phyloP scores from a whole-genome alignment of 2,113 vertebrate genomes.

The Cololabis saira region DNA sequence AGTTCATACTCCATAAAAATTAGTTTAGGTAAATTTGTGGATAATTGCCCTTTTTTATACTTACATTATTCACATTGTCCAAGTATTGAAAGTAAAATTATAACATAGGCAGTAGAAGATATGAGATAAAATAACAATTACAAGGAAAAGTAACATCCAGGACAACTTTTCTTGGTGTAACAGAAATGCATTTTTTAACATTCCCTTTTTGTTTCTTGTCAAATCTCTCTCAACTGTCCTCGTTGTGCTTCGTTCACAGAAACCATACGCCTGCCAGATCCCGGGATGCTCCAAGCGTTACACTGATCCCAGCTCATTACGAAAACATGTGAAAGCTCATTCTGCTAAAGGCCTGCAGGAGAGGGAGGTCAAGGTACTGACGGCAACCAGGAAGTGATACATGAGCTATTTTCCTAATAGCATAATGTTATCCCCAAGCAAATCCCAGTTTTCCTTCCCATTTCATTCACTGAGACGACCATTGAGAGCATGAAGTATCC shows the following conservation, averaged over 20 bases:
- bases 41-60: too few species aligned
- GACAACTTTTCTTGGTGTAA: not conserved
- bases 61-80: too few species aligned
- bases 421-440: too few species aligned
- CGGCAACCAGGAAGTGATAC: not conserved
- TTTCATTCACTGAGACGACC: too few species aligned
- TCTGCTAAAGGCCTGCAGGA: slow-evolving; percentile 69
- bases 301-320: slow-evolving; percentile 78
- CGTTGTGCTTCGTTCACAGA: slow-evolving; percentile 48
- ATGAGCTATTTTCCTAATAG: too few species aligned
- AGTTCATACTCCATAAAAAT: too few species aligned
- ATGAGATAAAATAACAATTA: not conserved
- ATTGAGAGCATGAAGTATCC: too few species aligned
- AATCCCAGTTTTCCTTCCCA: too few species aligned
- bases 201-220: not conserved
- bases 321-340: slow-evolving; percentile 80
- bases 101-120: too few species aligned
- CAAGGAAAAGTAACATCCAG: not conserved
- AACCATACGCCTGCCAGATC: slow-evolving; percentile 81
- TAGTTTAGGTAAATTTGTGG: too few species aligned
- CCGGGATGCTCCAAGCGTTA: slow-evolving; percentile 79
- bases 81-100: too few species aligned
- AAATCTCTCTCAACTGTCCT: not conserved
- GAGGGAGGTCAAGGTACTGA: slow-evolving; percentile 66
- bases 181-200: too few species aligned